Conservation (phyloP, 2,797 vertebrate genomes). For the Poeciliopsis paucimaculata region DNA sequence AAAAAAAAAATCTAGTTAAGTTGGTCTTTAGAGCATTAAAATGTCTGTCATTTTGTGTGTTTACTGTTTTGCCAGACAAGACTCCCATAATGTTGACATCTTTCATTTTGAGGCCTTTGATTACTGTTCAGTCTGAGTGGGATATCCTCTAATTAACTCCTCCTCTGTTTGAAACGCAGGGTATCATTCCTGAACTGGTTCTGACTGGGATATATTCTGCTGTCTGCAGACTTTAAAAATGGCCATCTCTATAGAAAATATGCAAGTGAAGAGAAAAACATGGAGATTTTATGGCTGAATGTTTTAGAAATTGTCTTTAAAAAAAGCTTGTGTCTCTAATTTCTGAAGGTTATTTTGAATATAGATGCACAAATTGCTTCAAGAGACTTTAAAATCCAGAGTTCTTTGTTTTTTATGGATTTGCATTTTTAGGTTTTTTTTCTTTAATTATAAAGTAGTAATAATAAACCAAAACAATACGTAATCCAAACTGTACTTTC, state of each 20-base stretch:
- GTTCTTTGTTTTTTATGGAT: background rate
- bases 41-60: background rate
- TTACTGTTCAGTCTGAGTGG: background rate
- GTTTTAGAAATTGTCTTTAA: background rate
- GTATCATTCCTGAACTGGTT: background rate
- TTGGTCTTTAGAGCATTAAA: background rate
- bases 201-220: background rate
- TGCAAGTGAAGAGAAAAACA: background rate
- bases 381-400: background rate
- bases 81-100: background rate
- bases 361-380: no score
- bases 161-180: background rate
- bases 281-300: background rate
- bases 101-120: background rate
- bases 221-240: background rate
- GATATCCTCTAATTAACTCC: slow-evolving; percentile 6
- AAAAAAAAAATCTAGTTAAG: background rate
- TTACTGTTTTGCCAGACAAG: background rate
- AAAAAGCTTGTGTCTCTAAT: background rate
- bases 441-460: background rate
- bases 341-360: background rate
- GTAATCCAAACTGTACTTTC: background rate
- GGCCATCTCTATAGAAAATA: background rate
- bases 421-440: background rate
- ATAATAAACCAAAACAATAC: background rate